These are phyloP conservation scores for Ovibos moschatus DNA, from an alignment of 2,113 vertebrate genomes.

Conservation along the genomic window DNA sequence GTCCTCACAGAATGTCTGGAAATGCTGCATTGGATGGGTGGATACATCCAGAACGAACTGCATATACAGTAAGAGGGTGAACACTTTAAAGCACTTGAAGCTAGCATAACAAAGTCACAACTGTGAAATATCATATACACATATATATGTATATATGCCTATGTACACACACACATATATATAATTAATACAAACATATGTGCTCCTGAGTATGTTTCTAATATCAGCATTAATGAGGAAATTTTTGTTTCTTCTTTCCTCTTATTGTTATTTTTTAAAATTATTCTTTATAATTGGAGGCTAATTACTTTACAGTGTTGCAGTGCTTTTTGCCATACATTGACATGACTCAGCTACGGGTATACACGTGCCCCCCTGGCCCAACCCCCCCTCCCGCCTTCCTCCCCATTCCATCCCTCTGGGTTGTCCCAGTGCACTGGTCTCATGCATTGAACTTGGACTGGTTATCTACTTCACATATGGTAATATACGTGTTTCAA, in stretches of 20 bases:
- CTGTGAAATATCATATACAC: background rate
- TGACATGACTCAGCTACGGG: background rate
- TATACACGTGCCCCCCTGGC: background rate
- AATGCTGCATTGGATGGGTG: background rate
- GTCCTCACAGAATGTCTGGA: background rate
- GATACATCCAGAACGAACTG: background rate
- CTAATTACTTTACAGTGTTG: background rate
- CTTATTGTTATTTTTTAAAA: background rate
- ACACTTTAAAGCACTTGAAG: too few species aligned
- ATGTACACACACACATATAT: background rate
- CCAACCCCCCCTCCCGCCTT: rapidly evolving
- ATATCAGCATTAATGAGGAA: background rate
- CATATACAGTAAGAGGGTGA: background rate
- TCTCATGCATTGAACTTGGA: background rate
- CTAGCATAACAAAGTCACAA: background rate
- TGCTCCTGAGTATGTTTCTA: background rate
- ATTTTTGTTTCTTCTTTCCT: background rate
- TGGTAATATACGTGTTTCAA: background rate
- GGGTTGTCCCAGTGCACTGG: background rate
- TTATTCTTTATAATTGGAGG: background rate
- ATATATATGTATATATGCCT: background rate
- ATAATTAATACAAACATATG: background rate
- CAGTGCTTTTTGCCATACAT: background rate
- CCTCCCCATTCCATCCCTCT: background rate
- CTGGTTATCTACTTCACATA: background rate